A percentile compares a stretch with the other conserved stretches of the same genome.
phyloP scores from a whole-genome alignment of 2,888 invertebrate genomes.

The Myopa testacea region DNA sequence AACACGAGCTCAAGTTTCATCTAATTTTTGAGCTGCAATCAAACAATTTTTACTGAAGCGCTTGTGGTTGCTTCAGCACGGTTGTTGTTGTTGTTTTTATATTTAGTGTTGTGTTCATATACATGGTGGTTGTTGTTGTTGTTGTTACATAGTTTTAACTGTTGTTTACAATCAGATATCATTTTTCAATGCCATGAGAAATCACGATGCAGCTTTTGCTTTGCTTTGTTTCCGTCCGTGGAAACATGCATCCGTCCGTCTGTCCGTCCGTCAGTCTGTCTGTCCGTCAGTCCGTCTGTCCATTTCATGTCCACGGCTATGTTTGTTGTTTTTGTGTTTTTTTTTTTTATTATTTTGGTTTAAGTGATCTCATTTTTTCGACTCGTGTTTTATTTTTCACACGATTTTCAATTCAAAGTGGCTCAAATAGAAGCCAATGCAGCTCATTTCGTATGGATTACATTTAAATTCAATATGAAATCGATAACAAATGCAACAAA shows the following conservation, averaged over 20 bases:
- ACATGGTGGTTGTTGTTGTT: conserved; percentile 3
- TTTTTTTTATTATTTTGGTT: not conserved
- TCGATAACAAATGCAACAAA: no score
- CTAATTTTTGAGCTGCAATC: not conserved
- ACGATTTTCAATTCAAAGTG: not conserved
- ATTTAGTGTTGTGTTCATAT: conserved; percentile 2
- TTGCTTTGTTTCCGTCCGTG: conserved; percentile 2
- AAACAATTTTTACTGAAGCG: not conserved
- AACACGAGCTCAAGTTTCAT: conserved; percentile 8
- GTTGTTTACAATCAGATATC: conserved; percentile 24
- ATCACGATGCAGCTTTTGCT: conserved; percentile 9
- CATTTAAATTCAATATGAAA: no score
- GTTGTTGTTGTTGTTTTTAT: conserved; percentile 8
- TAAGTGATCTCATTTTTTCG: not conserved
- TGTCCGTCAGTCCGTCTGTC: not conserved
- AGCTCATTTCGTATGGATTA: no score
- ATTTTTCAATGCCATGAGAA: conserved; percentile 36
- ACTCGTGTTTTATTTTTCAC: not conserved
- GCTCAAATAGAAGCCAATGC: not conserved
- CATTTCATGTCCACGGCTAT: not conserved
- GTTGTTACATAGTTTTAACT: conserved; percentile 21
- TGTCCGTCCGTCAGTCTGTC: not conserved
- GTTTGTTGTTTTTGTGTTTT: not conserved
- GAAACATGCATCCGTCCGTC: conserved; percentile 15
- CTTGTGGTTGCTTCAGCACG: not conserved